These are phyloP conservation scores for Calephelis perditalis DNA, from an alignment of 2,888 invertebrate genomes.

Conservation along the genomic window DNA sequence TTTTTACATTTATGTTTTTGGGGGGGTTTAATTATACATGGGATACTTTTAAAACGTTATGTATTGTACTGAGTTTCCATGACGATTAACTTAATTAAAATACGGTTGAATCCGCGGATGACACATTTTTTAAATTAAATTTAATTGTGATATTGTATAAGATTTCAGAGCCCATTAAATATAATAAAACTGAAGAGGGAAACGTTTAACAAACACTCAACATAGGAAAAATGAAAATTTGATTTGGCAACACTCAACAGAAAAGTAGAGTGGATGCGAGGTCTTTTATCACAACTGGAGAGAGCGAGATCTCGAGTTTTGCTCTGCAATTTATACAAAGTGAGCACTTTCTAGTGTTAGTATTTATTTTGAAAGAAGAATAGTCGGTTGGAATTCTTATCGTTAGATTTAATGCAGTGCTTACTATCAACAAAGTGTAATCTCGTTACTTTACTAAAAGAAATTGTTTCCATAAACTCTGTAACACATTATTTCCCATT, in stretches of 20 bases:
- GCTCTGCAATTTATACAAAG: slow-evolving; percentile 48
- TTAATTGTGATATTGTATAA: too few species aligned
- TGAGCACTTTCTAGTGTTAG: slow-evolving; percentile 39
- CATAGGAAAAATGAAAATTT: slow-evolving; percentile 5
- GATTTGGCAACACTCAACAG: not conserved
- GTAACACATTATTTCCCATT: too few species aligned
- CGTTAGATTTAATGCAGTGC: slow-evolving; percentile 40
- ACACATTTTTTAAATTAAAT: too few species aligned
- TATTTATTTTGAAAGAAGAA: slow-evolving; percentile 47
- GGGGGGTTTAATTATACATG: too few species aligned
- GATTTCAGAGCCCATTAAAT: too few species aligned
- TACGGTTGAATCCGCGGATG: too few species aligned
- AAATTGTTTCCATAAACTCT: not conserved
- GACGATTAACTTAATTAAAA: too few species aligned
- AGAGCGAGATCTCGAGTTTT: slow-evolving; percentile 33
- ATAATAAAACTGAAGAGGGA: not conserved
- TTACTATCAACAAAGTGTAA: slow-evolving; percentile 39
- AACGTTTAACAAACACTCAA: slow-evolving; percentile 17
- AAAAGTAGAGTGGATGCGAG: slow-evolving; percentile 11
- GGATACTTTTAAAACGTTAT: too few species aligned
- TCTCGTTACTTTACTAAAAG: not conserved
- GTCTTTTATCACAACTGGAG: slow-evolving; percentile 40
- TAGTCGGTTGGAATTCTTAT: slow-evolving; percentile 37
- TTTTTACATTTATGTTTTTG: too few species aligned
- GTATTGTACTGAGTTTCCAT: too few species aligned